Evolutionary conservation across 2,113 vertebrate species (phyloP).

Genomic region (Bufo bufo): DNA sequence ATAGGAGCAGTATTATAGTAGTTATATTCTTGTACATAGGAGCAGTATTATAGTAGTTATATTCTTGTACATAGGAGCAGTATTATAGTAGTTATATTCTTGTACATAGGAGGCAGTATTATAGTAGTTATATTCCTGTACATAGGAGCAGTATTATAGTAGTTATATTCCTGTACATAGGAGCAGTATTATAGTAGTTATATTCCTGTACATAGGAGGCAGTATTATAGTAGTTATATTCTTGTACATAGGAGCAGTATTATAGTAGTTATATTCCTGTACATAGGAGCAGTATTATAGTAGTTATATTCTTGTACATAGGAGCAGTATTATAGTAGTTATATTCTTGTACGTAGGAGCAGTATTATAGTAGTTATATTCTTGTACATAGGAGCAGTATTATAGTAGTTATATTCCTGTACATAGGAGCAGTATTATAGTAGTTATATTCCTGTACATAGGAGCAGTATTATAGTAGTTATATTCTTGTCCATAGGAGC

Average conservation of each 20-base stretch:
- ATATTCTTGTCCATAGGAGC: not conserved
- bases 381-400: not conserved
- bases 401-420: conserved; percentile 1
- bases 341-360: not conserved
- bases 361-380: conserved; percentile 7
- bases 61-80: conserved; percentile 4
- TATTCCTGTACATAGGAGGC: not conserved
- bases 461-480: not conserved
- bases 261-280: conserved; percentile 18
- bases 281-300: conserved; percentile 10
- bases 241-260: not conserved
- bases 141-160: not conserved
- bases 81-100: conserved; percentile 20
- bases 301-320: conserved; percentile 17
- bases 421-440: not conserved
- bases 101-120: conserved; percentile 2
- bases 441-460: not conserved
- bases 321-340: conserved; percentile 10
- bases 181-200: conserved; percentile 6
- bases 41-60: conserved; percentile 13
- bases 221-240: conserved; percentile 23
- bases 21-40: conserved; percentile 6
- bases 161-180: conserved; percentile 12
- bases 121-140: conserved; percentile 7
- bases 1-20: not conserved